These are phyloP conservation scores for Biston stratarius DNA, from an alignment of 2,888 invertebrate genomes.

Conservation along the genomic window DNA sequence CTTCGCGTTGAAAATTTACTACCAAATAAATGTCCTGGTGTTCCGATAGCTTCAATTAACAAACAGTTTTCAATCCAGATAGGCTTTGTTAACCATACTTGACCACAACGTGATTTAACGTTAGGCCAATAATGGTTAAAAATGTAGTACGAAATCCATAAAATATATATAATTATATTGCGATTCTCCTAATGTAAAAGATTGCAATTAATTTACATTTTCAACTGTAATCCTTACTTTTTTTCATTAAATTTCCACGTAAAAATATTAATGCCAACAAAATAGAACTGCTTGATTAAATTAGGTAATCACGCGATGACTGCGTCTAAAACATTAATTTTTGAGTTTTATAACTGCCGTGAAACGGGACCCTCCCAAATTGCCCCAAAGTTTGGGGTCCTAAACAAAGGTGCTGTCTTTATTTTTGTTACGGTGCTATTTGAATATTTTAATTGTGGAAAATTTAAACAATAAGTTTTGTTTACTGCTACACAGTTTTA, in stretches of 20 bases:
- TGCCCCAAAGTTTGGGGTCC: conserved; percentile 33
- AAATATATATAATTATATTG: no score
- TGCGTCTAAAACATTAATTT: conserved; percentile 26
- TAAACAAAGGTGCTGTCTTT: conserved; percentile 35
- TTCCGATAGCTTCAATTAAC: no score
- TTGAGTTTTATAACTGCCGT: conserved; percentile 36
- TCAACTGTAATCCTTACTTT: background rate
- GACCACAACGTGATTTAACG: no score
- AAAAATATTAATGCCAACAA: conserved; percentile 15
- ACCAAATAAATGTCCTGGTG: no score
- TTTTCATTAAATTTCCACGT: conserved; percentile 13
- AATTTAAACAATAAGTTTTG: conserved; percentile 35
- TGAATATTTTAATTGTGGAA: conserved; percentile 36
- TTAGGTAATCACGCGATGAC: conserved; percentile 27
- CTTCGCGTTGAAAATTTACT: no score
- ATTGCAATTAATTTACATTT: background rate
- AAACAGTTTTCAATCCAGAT: no score
- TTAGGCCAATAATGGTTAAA: no score
- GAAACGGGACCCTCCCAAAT: conserved; percentile 32
- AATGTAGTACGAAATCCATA: no score
- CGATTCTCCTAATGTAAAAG: no score
- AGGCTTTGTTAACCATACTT: no score
- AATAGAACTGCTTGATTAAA: conserved; percentile 27
- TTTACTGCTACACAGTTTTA: conserved; percentile 9
- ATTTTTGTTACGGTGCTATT: conserved; percentile 35